These are phyloP conservation scores for Drosophila persimilis DNA, from an alignment of 1,140 invertebrate genomes.

Conservation along the genomic window DNA sequence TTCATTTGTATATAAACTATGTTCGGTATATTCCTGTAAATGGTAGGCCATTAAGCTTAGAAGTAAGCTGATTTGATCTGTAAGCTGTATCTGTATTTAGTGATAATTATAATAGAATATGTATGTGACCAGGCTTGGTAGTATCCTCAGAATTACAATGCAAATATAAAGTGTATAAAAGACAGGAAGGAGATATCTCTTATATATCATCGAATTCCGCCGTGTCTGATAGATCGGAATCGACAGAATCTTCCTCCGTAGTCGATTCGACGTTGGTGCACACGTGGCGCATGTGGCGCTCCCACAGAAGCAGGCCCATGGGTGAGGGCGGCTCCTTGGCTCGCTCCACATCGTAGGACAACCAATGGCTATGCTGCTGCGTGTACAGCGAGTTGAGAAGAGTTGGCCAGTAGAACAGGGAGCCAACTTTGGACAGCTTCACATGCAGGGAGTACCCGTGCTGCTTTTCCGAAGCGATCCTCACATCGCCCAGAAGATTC, in stretches of 20 bases:
- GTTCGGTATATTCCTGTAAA: slow-evolving; percentile 46
- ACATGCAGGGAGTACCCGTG: slow-evolving; percentile 43
- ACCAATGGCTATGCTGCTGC: slow-evolving; percentile 46
- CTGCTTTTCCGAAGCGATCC: slow-evolving; percentile 38
- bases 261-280: background rate
- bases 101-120: slow-evolving; percentile 18
- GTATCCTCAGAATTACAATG: slow-evolving; percentile 32
- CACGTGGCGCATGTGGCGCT: slow-evolving; percentile 1
- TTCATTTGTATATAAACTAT: slow-evolving; percentile 53
- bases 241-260: background rate
- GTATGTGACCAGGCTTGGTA: slow-evolving; percentile 37
- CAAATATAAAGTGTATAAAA: slow-evolving; percentile 22
- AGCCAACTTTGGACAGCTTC: slow-evolving; percentile 45
- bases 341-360: slow-evolving; percentile 43
- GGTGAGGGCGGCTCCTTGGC: background rate
- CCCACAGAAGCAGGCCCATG: slow-evolving; percentile 16
- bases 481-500: slow-evolving; percentile 49
- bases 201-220: slow-evolving; percentile 7
- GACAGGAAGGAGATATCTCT: slow-evolving; percentile 27
- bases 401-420: slow-evolving; percentile 34
- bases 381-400: slow-evolving; percentile 24
- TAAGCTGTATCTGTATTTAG: slow-evolving; percentile 24
- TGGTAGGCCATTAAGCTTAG: slow-evolving; percentile 40
- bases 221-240: background rate
- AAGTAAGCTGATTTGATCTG: slow-evolving; percentile 18